Evolutionary conservation across 2,113 vertebrate species (phyloP), one percentile per base, ranked within the genome.

Genomic region (Ploceus nigricollis): DNA sequence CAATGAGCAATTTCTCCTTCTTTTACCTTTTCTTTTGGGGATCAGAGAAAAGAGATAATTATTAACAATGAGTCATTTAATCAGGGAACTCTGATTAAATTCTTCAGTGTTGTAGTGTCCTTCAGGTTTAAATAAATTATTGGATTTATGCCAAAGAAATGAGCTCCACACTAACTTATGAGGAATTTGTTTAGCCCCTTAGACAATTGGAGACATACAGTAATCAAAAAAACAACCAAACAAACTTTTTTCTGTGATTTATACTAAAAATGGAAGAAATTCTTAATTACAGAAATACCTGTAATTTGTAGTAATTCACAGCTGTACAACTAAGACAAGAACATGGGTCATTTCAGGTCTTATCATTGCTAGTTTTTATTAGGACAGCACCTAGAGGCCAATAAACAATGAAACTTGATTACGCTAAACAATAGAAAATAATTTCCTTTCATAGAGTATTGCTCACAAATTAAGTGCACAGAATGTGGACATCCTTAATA

Each of bases 401-500:
- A 31, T 72, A 61, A 81, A 78, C 39, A 78, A 63, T 45, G 25
- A 54, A 90, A 70, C 31, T 72, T 54, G 10, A 47, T 82, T 68
- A 80, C 37, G 10, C 3, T 51, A n/a, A 11, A 27, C 40, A 79
- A 54, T 2, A 33, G 22, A 79, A 78, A 25, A 75, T 66, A 50
- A 84, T 70, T 87, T 87, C 35, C 12, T 71, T 87, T 82, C 40
- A 53, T 31, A 31, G 4, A 37, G 17, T 89, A 89, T 66, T 87
- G 7, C 76, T 42, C 10, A 54, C 19, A 90, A 87, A 79, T 53
- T 61, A 89, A 47, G 7, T 79, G 53, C 27, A 80, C 18, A 63
- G 24, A 33, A 37, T 18, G 2, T 47, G 12, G 35, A 71, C 0
- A 0, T 64, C 37, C 12, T 65, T 56, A 57, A 40, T n/a, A 70